These are phyloP conservation scores for Probaryconus sp. DNA, from an alignment of 1,140 invertebrate species.

Conservation along the genomic window DNA sequence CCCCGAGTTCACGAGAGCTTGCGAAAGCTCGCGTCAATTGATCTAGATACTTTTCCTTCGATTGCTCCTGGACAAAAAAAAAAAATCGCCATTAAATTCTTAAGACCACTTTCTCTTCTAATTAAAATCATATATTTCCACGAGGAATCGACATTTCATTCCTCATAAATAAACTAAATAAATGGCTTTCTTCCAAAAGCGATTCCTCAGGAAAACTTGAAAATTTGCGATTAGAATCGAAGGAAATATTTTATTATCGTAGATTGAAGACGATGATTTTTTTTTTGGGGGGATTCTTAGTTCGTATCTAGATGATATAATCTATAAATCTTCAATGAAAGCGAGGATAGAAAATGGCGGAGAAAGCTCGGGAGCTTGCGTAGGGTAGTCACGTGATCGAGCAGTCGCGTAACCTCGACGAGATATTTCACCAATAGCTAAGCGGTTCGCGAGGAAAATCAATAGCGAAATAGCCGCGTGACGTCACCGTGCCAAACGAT, in stretches of 20 bases:
- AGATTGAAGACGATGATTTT: no score
- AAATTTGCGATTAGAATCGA: no score
- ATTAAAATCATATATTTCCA: not conserved
- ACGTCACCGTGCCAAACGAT: constrained; percentile 74
- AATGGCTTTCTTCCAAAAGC: no score
- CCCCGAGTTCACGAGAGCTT: constrained; percentile 41
- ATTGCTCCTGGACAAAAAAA: constrained; percentile 23
- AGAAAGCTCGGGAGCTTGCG: constrained; percentile 35
- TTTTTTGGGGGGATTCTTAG: constrained; percentile 1
- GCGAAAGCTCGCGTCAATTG: constrained; percentile 49
- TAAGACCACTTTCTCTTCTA: no score
- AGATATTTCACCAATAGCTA: constrained; percentile 66
- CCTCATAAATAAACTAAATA: no score
- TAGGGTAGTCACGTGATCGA: constrained; percentile 53
- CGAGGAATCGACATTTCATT: no score
- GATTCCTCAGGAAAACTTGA: no score
- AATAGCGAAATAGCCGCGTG: constrained; percentile 71
- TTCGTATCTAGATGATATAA: constrained; percentile 43
- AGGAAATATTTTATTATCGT: no score
- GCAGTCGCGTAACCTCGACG: constrained; percentile 60
- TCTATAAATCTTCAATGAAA: constrained; percentile 17
- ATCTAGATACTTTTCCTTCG: constrained; percentile 58
- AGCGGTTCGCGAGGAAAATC: constrained; percentile 69
- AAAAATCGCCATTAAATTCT: no score
- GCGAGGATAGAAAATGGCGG: constrained; percentile 46